phyloP scores from a whole-genome alignment of 2,797 vertebrate species.

The Lepus oiostolus region DNA sequence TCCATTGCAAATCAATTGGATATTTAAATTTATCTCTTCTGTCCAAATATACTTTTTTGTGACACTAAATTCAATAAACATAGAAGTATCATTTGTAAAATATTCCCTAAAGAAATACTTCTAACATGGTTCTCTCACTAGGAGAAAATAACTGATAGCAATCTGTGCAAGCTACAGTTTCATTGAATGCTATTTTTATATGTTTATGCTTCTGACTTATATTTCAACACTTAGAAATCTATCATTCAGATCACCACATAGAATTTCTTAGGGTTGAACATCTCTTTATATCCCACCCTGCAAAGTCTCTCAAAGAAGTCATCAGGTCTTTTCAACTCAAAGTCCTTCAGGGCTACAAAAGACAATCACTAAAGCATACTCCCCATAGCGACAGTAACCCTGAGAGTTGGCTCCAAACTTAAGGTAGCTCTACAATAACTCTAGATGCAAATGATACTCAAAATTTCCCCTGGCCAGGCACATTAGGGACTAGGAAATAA shows the following conservation, averaged over 20 bases:
- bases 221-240: neutral
- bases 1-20: conserved; percentile 21
- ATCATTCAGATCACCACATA: neutral
- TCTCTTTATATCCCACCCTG: neutral
- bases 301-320: neutral
- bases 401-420: neutral
- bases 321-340: neutral
- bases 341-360: conserved; percentile 13
- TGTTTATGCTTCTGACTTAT: conserved; percentile 5
- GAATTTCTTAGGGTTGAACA: neutral
- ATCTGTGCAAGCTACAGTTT: neutral
- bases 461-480: neutral
- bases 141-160: conserved; percentile 34
- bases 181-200: conserved; percentile 19
- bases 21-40: conserved; percentile 9
- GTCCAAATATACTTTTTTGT: neutral
- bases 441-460: neutral
- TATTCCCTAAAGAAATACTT: neutral
- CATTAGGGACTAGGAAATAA: conserved; percentile 43
- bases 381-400: neutral
- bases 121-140: neutral
- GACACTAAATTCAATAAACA: conserved; percentile 58
- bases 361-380: neutral
- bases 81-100: neutral
- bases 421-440: neutral